Evolutionary conservation across 2,888 invertebrate species (phyloP).

Genomic region (Plagodis dolabraria): DNA sequence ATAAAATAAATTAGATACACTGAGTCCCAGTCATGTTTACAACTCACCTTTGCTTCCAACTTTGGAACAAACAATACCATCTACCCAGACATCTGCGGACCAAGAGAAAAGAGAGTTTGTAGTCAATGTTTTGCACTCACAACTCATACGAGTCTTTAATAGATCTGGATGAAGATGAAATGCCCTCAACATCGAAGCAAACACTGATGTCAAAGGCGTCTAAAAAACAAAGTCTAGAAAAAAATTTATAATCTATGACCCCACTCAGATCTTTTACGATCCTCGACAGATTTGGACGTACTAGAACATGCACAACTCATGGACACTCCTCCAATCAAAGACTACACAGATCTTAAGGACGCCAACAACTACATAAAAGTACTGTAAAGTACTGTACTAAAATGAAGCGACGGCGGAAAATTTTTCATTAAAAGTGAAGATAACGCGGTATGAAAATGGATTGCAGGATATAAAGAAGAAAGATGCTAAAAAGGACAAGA

Average conservation of each 20-base stretch:
- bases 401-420: no score
- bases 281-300: no score
- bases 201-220: no score
- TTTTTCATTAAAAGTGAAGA: no score
- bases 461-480: not conserved
- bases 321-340: no score
- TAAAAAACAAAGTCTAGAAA: not conserved
- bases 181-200: no score
- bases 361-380: no score
- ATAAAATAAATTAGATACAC: not conserved
- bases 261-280: not conserved
- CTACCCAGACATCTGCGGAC: not conserved
- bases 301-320: not conserved
- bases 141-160: not conserved
- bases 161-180: no score
- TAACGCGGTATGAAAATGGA: no score
- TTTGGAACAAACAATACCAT: not conserved
- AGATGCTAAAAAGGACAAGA: not conserved
- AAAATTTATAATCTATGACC: not conserved
- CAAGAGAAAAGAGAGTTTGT: not conserved
- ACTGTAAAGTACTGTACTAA: no score
- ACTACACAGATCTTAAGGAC: no score
- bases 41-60: not conserved
- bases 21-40: not conserved
- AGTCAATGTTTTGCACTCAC: not conserved